Percentiles rank a stretch among this genome's conserved stretches.
Conservation (phyloP, 53 echinoderm and acorn worm species). For the Henricia sp. region DNA sequence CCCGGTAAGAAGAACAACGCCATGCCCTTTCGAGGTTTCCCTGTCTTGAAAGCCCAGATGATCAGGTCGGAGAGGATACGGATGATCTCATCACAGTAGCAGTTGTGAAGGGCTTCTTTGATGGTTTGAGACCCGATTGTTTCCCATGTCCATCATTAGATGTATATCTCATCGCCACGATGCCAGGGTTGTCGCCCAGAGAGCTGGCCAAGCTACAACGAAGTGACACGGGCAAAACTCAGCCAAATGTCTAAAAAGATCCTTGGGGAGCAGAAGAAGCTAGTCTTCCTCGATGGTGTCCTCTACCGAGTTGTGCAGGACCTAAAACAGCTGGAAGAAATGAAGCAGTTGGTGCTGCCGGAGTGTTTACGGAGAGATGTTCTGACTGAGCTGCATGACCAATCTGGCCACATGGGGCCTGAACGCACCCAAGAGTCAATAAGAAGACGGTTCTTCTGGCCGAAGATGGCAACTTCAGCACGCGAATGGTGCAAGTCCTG, state of each 20-base stretch:
- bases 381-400: slow-evolving; percentile 33
- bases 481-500: slow-evolving; percentile 12
- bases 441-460: slow-evolving; percentile 32
- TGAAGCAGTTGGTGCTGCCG: slow-evolving; percentile 40
- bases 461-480: slow-evolving; percentile 8
- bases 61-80: background rate
- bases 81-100: background rate
- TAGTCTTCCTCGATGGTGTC: background rate
- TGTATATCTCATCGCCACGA: background rate
- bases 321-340: background rate
- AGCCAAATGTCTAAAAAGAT: background rate
- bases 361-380: background rate
- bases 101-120: background rate
- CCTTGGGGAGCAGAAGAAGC: background rate
- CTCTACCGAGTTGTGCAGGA: slow-evolving; percentile 3
- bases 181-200: background rate
- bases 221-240: background rate
- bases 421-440: slow-evolving; percentile 5
- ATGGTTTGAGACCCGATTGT: background rate
- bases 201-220: background rate
- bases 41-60: background rate
- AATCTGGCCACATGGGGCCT: slow-evolving; percentile 10
- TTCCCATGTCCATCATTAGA: background rate
- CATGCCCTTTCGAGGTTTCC: slow-evolving; percentile 5
- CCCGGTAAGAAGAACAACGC: slow-evolving; percentile 5